These are phyloP conservation scores for Etheostoma spectabile DNA, from an alignment of 2,113 vertebrate genomes.

Conservation along the genomic window DNA sequence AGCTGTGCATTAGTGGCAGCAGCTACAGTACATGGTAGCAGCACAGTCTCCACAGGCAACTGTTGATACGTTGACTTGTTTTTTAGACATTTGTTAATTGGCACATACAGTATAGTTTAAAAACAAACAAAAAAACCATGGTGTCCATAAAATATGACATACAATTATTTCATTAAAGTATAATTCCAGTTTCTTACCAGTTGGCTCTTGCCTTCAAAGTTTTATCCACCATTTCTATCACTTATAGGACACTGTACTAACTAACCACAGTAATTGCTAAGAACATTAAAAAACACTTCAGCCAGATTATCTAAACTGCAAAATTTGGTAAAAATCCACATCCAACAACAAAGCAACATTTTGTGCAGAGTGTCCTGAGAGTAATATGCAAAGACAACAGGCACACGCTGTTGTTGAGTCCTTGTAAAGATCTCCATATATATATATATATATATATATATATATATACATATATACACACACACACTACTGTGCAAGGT, in stretches of 20 bases:
- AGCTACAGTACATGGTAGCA: slow-evolving; percentile 1
- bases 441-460: too few species aligned
- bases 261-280: background rate
- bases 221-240: background rate
- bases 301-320: too few species aligned
- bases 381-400: too few species aligned
- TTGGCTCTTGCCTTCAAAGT: background rate
- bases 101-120: background rate
- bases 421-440: too few species aligned
- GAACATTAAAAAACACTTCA: background rate
- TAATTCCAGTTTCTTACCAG: background rate
- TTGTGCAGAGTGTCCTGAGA: too few species aligned
- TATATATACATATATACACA: too few species aligned
- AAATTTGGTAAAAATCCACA: background rate
- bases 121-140: background rate
- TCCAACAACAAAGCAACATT: background rate
- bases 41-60: background rate
- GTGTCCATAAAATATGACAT: background rate
- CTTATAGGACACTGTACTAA: background rate
- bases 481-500: too few species aligned
- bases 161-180: background rate
- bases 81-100: slow-evolving; percentile 1
- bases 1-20: slow-evolving; percentile 18
- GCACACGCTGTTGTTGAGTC: too few species aligned
- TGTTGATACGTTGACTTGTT: background rate